phyloP scores from a whole-genome alignment of 2,888 invertebrate genomes.

The Ormyrus labotus region DNA sequence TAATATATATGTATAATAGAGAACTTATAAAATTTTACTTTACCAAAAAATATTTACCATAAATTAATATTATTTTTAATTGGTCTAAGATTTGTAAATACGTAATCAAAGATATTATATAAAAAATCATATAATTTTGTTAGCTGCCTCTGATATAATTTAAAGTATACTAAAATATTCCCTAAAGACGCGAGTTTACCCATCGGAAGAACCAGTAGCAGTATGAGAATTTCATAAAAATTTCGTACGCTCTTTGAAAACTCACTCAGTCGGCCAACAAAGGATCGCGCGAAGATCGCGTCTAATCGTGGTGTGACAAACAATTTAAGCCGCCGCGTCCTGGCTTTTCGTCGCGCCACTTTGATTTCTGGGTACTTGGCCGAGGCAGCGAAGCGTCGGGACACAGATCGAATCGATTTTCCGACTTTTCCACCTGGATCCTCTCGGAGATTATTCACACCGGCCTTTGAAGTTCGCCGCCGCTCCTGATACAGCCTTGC shows the following conservation, averaged over 20 bases:
- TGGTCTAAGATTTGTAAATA: too few relatives aligned
- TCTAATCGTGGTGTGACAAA: conserved; percentile 44
- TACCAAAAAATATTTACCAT: too few relatives aligned
- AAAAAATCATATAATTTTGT: too few relatives aligned
- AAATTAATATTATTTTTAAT: too few relatives aligned
- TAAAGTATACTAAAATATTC: too few relatives aligned
- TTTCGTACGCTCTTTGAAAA: conserved; percentile 20
- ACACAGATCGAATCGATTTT: conserved; percentile 56
- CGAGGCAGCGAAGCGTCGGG: background rate
- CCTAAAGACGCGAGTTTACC: too few relatives aligned
- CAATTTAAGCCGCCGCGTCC: conserved; percentile 43
- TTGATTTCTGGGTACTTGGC: conserved; percentile 27
- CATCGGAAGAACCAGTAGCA: conserved; percentile 21
- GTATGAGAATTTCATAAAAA: conserved; percentile 17
- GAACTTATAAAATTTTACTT: too few relatives aligned
- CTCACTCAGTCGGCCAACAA: conserved; percentile 31
- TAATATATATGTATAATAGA: too few relatives aligned
- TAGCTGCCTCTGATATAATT: too few relatives aligned
- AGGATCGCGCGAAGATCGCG: conserved; percentile 10
- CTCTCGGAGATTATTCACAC: conserved; percentile 35
- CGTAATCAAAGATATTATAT: too few relatives aligned
- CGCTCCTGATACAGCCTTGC: conserved; percentile 23
- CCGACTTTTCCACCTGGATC: conserved; percentile 44
- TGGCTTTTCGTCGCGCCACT: conserved; percentile 20
- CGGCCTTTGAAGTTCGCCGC: conserved; percentile 37